These are phyloP conservation scores for Nothoprocta perdicaria DNA, from an alignment of 2,113 vertebrate genomes.

Conservation along the genomic window DNA sequence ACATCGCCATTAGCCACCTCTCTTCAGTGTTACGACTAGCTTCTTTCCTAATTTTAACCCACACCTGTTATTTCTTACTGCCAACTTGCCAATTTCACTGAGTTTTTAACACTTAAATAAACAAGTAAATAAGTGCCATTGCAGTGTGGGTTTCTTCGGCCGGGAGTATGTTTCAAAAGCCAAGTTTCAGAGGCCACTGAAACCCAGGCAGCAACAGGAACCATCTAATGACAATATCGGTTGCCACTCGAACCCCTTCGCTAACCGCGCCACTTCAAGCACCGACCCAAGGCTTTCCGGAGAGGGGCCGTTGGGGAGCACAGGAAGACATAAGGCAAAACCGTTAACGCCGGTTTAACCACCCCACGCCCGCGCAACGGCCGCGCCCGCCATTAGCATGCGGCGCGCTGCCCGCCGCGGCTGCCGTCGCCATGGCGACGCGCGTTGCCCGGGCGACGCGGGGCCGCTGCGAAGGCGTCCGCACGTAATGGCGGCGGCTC, in stretches of 20 bases:
- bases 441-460: conserved; percentile 73
- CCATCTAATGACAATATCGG: neutral
- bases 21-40: neutral
- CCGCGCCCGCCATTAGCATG: conserved; percentile 69
- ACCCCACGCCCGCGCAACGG: too few relatives aligned
- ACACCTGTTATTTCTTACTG: neutral
- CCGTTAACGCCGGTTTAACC: conserved; percentile 12
- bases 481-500: neutral
- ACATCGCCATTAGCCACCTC: neutral
- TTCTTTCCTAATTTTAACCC: neutral
- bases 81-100: conserved; percentile 66
- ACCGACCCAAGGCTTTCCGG: conserved; percentile 30
- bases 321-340: neutral
- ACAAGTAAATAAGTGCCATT: conserved; percentile 67
- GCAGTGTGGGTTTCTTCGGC: neutral
- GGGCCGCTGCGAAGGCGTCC: conserved; percentile 30
- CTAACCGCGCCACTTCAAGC: conserved; percentile 31
- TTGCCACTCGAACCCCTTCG: neutral
- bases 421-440: conserved; percentile 80
- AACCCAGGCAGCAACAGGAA: conserved; percentile 11
- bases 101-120: neutral
- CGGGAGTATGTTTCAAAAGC: conserved; percentile 15
- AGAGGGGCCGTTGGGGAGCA: neutral
- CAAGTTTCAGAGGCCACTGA: conserved; percentile 19
- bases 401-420: conserved; percentile 61